Evolutionary conservation across 2,113 vertebrate genomes (phyloP).

Genomic region (Columba janthina): DNA sequence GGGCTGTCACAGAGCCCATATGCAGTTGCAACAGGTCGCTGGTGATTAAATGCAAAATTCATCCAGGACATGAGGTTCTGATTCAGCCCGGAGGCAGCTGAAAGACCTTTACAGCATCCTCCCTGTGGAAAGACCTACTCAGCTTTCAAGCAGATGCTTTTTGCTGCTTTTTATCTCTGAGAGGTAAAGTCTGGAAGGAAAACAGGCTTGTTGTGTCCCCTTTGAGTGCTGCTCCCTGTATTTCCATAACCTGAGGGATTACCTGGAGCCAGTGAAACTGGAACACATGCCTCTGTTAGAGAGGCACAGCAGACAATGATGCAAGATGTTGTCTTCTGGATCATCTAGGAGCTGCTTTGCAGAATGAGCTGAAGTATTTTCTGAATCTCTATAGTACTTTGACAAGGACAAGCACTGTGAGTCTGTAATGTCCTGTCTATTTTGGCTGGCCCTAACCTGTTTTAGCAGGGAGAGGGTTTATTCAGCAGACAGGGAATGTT

Average conservation of each 20-base stretch:
- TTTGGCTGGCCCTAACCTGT: neutral
- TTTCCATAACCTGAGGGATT: neutral
- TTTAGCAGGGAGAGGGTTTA: neutral
- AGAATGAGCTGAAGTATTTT: neutral
- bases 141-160: neutral
- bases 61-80: conserved; percentile 4
- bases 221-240: neutral
- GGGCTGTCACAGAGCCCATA: neutral
- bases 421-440: neutral
- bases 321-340: neutral
- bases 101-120: neutral
- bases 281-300: neutral
- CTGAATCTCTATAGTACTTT: neutral
- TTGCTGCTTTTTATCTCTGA: neutral
- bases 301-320: neutral
- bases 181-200: neutral
- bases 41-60: conserved; percentile 31
- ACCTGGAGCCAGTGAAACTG: neutral
- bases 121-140: neutral
- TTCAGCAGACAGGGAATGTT: neutral
- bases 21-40: conserved; percentile 30
- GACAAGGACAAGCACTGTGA: neutral
- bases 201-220: neutral
- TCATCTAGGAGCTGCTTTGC: neutral
- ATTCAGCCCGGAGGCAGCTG: conserved; percentile 24